Evolutionary conservation across 2,113 vertebrate species (phyloP).

Genomic region (Phaethornis superciliosus): DNA sequence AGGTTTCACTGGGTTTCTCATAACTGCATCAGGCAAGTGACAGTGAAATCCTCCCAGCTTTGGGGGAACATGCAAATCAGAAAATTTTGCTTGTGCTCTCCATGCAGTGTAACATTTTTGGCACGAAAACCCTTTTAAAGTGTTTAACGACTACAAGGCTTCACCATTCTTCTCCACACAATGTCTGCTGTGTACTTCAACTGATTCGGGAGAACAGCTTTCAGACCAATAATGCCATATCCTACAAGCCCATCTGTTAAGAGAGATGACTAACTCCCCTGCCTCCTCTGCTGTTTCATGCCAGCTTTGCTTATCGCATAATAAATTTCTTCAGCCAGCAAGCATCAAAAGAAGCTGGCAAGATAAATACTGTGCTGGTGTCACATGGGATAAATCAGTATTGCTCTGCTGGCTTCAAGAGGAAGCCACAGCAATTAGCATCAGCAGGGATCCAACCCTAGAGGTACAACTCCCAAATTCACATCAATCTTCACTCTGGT

Average conservation of each 20-base stretch:
- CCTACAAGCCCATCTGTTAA: constrained; percentile 37
- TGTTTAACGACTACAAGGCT: not conserved
- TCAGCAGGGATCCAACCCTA: not conserved
- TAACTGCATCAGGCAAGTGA: not conserved
- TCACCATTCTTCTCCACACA: not conserved
- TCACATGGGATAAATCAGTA: not conserved
- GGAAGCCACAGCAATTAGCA: not conserved
- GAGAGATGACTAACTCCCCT: constrained; percentile 53
- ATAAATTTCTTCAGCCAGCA: not conserved
- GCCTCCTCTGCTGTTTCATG: constrained; percentile 30
- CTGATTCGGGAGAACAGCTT: not conserved
- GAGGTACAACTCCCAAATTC: not conserved
- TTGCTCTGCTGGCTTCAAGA: not conserved
- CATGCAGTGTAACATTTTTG: not conserved
- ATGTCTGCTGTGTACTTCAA: not conserved
- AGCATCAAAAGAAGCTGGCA: not conserved
- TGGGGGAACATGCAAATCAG: not conserved
- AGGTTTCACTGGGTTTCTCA: not conserved
- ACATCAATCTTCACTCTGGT: not conserved
- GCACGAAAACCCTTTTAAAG: not conserved
- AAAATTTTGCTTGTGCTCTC: not conserved
- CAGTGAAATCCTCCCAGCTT: not conserved
- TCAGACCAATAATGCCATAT: not conserved
- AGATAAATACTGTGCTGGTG: not conserved
- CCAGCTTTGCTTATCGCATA: constrained; percentile 2